Base-by-base conservation (phyloP, 1,140 invertebrate genomes). In the Bombus confusus region DNA sequence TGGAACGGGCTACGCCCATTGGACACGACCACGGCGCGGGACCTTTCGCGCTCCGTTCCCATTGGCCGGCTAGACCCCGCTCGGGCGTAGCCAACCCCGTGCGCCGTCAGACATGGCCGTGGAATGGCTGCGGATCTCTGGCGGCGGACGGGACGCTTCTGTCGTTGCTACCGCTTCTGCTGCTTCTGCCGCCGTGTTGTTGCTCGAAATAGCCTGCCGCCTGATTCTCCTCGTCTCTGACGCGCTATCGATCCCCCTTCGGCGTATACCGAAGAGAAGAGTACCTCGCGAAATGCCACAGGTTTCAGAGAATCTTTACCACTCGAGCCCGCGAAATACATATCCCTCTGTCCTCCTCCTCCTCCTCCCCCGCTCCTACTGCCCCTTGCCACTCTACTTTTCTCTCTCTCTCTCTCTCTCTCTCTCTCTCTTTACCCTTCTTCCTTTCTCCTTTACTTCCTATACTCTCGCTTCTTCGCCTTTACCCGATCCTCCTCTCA, bases 121-220 rank as follows among this genome's bases (percentile, higher is more conserved):
- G 91, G 94, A 93, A 94, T 94, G 94, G 93, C 94, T 93, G 93
- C 92, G 90, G 87, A 75, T 83, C 71, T 66, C 88, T 73, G 68
- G 73, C 86, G 83, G 80, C 83, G 76, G 34, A 81, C 74, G 68
- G 82, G 80, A 79, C 88, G 85, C 89, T 90, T 83, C 82, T 90
- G 87, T 86, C 86, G 75, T 80, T 82, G 83, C 89, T 90, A 83
- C 88, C 80, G 85, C 79, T 91, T 90, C 87, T 84, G 88, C 76
- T 66, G 80, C 86, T 84, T 87, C 83, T 87, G 83, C 82, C 79
- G 75, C 34, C 80, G 76, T 71, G 78, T 81, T 81, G 69, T 80
- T 81, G 69, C 78, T 85, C 78, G 84, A 85, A 85, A 85, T 80
- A 85, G 84, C 78, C 84, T 74, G 90, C 86, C 90, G 88, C 85